phyloP scores from a whole-genome alignment of 2,797 vertebrate genomes.

The Lepidocolaptes lacrymiger region DNA sequence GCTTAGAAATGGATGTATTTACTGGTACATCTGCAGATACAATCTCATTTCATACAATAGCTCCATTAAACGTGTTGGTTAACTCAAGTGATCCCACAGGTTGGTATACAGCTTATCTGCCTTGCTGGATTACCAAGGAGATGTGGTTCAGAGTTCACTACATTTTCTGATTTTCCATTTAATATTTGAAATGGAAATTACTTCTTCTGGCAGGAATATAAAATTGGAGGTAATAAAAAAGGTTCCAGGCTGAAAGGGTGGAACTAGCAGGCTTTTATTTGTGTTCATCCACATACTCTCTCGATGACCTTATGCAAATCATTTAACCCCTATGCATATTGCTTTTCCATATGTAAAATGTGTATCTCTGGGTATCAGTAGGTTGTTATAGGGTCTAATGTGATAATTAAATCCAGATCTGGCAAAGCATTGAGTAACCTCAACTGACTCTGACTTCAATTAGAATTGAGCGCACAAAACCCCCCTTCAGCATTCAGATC shows the following conservation, averaged over 20 bases:
- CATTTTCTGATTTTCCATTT: slow-evolving; percentile 47
- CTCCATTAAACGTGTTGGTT: slow-evolving; percentile 20
- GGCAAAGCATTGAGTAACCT: background rate
- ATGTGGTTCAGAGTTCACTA: slow-evolving; percentile 60
- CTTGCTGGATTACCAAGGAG: slow-evolving; percentile 50
- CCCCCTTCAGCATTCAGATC: background rate
- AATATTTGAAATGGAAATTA: slow-evolving; percentile 65
- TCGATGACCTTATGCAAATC: slow-evolving; percentile 66
- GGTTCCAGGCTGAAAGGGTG: slow-evolving; percentile 22
- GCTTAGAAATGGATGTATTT: background rate
- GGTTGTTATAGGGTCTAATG: slow-evolving; percentile 8
- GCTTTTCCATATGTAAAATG: slow-evolving; percentile 14
- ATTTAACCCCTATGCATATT: slow-evolving; percentile 51
- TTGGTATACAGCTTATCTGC: background rate
- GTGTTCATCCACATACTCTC: slow-evolving; percentile 6
- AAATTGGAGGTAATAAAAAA: slow-evolving; percentile 40
- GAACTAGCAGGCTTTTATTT: slow-evolving; percentile 49
- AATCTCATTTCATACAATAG: background rate
- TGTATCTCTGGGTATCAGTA: slow-evolving; percentile 4
- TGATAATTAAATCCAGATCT: slow-evolving; percentile 57
- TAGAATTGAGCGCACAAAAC: slow-evolving; percentile 20
- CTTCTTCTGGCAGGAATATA: slow-evolving; percentile 36
- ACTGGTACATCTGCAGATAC: background rate
- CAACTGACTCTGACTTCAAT: slow-evolving; percentile 28
- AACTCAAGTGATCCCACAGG: slow-evolving; percentile 2